A percentile compares a stretch with the other conserved stretches of the same genome.
Conservation (phyloP, 1,140 invertebrate species). For the Drosophila ananassae region DNA sequence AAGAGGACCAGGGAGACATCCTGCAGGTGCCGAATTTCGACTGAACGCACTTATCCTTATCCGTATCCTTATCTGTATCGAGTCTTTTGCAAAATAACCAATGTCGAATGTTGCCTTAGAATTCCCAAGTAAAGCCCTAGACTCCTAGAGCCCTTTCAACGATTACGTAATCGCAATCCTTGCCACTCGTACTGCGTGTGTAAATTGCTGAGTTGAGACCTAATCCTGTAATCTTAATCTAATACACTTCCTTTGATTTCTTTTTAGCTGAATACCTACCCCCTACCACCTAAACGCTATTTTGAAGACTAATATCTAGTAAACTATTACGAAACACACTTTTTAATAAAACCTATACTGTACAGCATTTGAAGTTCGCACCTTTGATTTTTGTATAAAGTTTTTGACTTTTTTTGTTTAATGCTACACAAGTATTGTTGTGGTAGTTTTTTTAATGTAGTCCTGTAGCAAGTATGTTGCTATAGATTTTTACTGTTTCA, state of each 20-base stretch:
- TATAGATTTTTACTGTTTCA: slow-evolving; percentile 10
- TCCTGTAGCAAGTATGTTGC: slow-evolving; percentile 20
- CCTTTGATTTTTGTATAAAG: slow-evolving; percentile 54
- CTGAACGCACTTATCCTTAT: slow-evolving; percentile 12
- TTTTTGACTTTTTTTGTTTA: slow-evolving; percentile 3
- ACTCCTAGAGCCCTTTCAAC: slow-evolving; percentile 56
- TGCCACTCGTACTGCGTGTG: slow-evolving; percentile 28
- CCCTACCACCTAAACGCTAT: slow-evolving; percentile 39
- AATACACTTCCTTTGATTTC: slow-evolving; percentile 58
- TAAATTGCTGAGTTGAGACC: slow-evolving; percentile 46
- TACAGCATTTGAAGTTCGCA: slow-evolving; percentile 30
- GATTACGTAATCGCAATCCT: slow-evolving; percentile 64
- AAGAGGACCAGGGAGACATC: slow-evolving; percentile 80
- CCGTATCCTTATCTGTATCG: slow-evolving; percentile 20
- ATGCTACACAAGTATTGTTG: slow-evolving; percentile 13
- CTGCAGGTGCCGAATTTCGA: slow-evolving; percentile 72
- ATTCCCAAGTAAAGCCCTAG: slow-evolving; percentile 50
- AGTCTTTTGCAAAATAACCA: slow-evolving; percentile 48
- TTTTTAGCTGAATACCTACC: slow-evolving; percentile 55
- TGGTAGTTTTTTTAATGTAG: slow-evolving; percentile 40
- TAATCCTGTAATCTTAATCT: slow-evolving; percentile 30
- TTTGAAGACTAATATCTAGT: slow-evolving; percentile 38
- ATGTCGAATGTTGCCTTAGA: slow-evolving; percentile 41
- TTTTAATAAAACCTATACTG: slow-evolving; percentile 2
- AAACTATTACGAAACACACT: slow-evolving; percentile 25